A percentile compares a stretch with the other conserved stretches of the same genome.
These are phyloP conservation scores for Sesia apiformis DNA, from an alignment of 2,888 invertebrate genomes.

Conservation along the genomic window DNA sequence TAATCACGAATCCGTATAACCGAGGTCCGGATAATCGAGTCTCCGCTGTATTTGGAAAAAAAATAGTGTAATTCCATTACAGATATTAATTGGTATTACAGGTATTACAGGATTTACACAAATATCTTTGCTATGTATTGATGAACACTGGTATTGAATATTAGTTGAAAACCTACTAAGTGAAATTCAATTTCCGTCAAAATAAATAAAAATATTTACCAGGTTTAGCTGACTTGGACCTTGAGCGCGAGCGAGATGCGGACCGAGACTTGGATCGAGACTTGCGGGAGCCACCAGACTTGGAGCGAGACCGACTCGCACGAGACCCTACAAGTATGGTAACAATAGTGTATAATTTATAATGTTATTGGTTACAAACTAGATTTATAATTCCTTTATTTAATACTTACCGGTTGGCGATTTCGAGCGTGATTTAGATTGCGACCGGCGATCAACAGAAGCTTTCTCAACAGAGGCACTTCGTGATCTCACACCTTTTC, in stretches of 20 bases:
- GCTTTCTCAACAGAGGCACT: background rate
- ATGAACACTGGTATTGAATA: too few relatives aligned
- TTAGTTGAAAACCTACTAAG: too few relatives aligned
- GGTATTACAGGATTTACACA: too few relatives aligned
- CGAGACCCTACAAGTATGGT: constrained; percentile 1
- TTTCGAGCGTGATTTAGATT: background rate
- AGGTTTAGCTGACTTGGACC: background rate
- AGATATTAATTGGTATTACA: too few relatives aligned
- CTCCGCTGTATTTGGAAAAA: too few relatives aligned
- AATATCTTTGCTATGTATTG: too few relatives aligned
- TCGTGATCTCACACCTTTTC: constrained; percentile 12
- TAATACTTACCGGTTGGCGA: background rate
- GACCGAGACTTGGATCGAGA: constrained; percentile 24
- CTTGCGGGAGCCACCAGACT: background rate
- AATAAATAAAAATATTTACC: background rate
- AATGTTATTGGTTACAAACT: too few relatives aligned
- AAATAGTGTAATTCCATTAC: too few relatives aligned
- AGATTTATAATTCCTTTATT: background rate
- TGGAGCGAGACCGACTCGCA: constrained; percentile 13
- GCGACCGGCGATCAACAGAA: background rate
- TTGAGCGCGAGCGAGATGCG: constrained; percentile 13
- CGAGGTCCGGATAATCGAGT: too few relatives aligned
- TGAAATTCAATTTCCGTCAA: too few relatives aligned
- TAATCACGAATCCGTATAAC: too few relatives aligned
- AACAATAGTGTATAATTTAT: too few relatives aligned